phyloP scores from a whole-genome alignment of 2,888 invertebrate genomes.

The Amphimallon solstitiale region DNA sequence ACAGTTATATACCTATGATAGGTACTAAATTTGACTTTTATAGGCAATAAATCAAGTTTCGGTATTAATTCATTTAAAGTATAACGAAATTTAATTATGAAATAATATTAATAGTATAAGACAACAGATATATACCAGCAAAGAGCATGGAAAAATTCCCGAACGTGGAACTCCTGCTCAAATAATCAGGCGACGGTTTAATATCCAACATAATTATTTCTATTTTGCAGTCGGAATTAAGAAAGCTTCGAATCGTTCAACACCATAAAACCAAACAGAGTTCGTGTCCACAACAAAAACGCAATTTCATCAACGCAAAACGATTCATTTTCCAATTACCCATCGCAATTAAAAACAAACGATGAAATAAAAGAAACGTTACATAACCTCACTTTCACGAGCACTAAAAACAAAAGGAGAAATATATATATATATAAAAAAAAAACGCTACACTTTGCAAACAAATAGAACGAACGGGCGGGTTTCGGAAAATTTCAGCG shows the following conservation, averaged over 20 bases:
- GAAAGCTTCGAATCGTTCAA: background rate
- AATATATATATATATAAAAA: too few species aligned
- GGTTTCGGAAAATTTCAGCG: too few species aligned
- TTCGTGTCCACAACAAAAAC: background rate
- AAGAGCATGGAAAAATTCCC: constrained; percentile 96
- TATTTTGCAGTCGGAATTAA: background rate
- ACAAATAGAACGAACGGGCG: too few species aligned
- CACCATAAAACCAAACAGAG: background rate
- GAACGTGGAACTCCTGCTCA: constrained; percentile 90
- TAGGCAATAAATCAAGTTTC: too few species aligned
- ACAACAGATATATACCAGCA: constrained; percentile 77
- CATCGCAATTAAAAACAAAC: background rate
- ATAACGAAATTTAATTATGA: too few species aligned
- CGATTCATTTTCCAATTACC: background rate
- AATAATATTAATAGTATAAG: background rate
- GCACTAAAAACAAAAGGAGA: background rate
- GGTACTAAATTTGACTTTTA: too few species aligned
- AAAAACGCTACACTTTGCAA: background rate
- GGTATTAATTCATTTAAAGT: too few species aligned
- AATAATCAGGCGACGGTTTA: constrained; percentile 90
- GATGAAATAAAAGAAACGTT: background rate
- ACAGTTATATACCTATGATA: too few species aligned
- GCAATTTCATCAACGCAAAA: background rate
- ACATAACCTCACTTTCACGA: constrained; percentile 26
- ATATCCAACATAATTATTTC: constrained; percentile 82